Evolutionary conservation across 2,113 vertebrate genomes (phyloP).

Genomic region (Chaenocephalus aceratus): DNA sequence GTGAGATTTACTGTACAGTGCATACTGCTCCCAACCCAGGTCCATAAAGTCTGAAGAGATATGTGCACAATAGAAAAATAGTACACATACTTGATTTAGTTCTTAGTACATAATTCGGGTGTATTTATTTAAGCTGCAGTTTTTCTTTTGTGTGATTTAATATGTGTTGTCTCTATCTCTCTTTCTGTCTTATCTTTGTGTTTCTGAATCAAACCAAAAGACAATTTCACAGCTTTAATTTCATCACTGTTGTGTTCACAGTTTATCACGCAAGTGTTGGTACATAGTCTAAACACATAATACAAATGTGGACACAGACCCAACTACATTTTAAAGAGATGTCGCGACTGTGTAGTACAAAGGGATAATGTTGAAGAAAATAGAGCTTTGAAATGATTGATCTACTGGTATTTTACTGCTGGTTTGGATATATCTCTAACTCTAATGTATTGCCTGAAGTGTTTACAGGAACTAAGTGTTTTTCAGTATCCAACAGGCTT

Average conservation of each 20-base stretch:
- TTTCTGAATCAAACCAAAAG: constrained; percentile 15
- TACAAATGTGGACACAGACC: neutral
- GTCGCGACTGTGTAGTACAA: neutral
- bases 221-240: constrained; percentile 22
- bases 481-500: neutral
- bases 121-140: neutral
- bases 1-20: neutral
- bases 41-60: neutral
- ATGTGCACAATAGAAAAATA: neutral
- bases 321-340: neutral
- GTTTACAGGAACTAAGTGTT: constrained; percentile 12
- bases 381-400: constrained; percentile 7
- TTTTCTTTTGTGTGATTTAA: too few relatives aligned
- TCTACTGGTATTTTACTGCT: neutral
- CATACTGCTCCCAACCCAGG: neutral
- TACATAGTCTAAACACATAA: neutral
- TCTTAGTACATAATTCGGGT: neutral
- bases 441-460: constrained; percentile 13
- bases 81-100: neutral
- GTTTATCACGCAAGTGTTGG: neutral
- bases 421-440: constrained; percentile 16
- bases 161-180: too few relatives aligned
- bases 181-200: constrained; percentile 32
- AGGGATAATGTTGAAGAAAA: neutral
- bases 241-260: neutral